These are phyloP conservation scores for Ostrea edulis DNA, from an alignment of 1,140 invertebrate genomes.

Conservation along the genomic window DNA sequence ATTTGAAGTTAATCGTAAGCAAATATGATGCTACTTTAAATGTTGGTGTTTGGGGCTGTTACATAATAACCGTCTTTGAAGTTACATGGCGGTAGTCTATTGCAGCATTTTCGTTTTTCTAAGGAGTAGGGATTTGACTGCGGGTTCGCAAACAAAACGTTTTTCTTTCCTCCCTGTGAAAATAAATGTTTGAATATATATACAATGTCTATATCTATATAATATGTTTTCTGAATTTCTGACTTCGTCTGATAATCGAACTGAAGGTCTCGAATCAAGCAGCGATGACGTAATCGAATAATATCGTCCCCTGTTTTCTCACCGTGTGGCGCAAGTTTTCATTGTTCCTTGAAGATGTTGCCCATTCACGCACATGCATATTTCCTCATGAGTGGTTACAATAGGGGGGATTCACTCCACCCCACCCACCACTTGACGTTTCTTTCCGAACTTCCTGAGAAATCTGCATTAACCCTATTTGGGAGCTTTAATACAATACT, in stretches of 20 bases:
- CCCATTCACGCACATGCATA: too few species aligned
- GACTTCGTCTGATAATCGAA: not conserved
- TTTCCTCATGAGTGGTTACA: not conserved
- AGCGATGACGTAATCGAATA: not conserved
- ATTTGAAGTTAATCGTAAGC: constrained; percentile 39
- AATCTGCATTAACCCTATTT: too few species aligned
- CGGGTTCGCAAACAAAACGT: constrained; percentile 8
- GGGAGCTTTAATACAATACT: too few species aligned
- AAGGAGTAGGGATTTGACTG: constrained; percentile 8
- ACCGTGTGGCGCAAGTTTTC: not conserved
- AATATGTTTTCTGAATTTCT: not conserved
- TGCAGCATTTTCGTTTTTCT: constrained; percentile 10
- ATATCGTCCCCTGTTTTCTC: not conserved
- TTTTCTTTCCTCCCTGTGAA: not conserved
- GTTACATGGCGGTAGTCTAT: not conserved
- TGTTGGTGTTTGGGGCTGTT: constrained; percentile 1
- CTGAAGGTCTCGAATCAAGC: not conserved
- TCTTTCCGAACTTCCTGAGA: too few species aligned
- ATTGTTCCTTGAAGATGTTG: not conserved
- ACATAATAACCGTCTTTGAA: constrained; percentile 30
- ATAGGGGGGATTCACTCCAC: too few species aligned
- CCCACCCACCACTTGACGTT: too few species aligned
- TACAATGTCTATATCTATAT: not conserved
- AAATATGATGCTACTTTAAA: constrained; percentile 38
- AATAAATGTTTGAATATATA: constrained; percentile 21